phyloP scores from a whole-genome alignment of 2,113 vertebrate species.

The Cyanoderma ruficeps region DNA sequence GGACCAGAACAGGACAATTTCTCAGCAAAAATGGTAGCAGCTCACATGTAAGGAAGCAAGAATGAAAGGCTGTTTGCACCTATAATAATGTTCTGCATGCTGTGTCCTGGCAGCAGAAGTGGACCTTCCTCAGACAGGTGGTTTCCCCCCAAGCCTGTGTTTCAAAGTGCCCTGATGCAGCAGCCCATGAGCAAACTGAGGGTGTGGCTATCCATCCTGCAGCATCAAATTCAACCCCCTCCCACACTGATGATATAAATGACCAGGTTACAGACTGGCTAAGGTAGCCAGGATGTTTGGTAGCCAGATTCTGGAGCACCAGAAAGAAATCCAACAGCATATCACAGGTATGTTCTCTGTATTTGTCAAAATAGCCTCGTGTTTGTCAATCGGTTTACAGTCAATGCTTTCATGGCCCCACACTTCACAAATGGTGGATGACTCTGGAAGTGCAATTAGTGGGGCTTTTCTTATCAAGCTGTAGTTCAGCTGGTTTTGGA shows the following conservation, averaged over 20 bases:
- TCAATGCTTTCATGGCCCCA: not conserved
- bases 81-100: not conserved
- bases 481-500: not conserved
- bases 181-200: rapidly evolving
- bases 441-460: not conserved
- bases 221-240: rapidly evolving
- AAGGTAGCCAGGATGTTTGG: not conserved
- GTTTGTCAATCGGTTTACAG: not conserved
- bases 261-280: not conserved
- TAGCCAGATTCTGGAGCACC: not conserved
- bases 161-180: not conserved
- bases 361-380: not conserved
- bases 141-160: not conserved
- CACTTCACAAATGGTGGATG: rapidly evolving
- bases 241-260: rapidly evolving
- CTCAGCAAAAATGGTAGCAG: not conserved
- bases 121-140: not conserved
- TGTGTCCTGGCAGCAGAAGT: not conserved
- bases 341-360: not conserved
- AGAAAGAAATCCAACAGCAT: not conserved
- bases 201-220: rapidly evolving
- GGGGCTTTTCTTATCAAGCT: not conserved
- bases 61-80: not conserved
- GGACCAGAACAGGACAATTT: not conserved
- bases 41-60: not conserved